Evolutionary conservation across 1,140 invertebrate genomes (phyloP).

Genomic region (Vollenhovia emeryi): DNA sequence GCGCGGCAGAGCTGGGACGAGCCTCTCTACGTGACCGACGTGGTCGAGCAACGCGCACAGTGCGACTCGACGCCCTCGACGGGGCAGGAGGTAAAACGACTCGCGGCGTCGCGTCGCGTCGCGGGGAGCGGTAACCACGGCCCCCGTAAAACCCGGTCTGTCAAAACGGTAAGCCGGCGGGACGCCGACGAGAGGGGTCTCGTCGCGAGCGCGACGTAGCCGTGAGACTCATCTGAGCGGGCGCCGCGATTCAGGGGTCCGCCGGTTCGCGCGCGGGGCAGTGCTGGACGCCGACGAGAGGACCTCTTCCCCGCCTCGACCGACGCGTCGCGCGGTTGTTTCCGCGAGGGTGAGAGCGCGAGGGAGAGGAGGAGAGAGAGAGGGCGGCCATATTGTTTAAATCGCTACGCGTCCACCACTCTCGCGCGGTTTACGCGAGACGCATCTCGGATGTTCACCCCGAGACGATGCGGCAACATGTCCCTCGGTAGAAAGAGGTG

Average conservation of each 20-base stretch:
- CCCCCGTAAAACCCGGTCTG: not conserved
- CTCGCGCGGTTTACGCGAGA: not conserved
- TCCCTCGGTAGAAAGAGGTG: constrained; percentile 45
- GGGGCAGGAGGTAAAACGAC: constrained; percentile 28
- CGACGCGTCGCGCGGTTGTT: constrained; percentile 15
- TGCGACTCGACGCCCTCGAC: too few species aligned
- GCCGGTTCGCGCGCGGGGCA: too few species aligned
- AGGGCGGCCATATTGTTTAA: constrained; percentile 67
- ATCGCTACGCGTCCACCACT: constrained; percentile 25
- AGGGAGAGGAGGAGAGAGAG: too few species aligned
- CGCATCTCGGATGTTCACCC: not conserved
- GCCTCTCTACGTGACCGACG: constrained; percentile 3
- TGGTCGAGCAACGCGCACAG: too few species aligned
- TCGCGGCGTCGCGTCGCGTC: not conserved
- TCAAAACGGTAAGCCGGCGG: constrained; percentile 10
- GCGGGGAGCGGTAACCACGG: not conserved
- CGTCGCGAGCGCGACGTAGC: not conserved
- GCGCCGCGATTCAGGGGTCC: too few species aligned
- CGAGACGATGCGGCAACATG: constrained; percentile 66
- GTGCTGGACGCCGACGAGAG: not conserved
- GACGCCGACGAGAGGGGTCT: not conserved
- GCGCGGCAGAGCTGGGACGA: too few species aligned
- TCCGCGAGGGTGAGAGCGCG: constrained; percentile 58
- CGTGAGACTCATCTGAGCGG: not conserved
- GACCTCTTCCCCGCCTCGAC: not conserved